phyloP scores from a whole-genome alignment of 2,888 invertebrate species.

The Molanna angustata region DNA sequence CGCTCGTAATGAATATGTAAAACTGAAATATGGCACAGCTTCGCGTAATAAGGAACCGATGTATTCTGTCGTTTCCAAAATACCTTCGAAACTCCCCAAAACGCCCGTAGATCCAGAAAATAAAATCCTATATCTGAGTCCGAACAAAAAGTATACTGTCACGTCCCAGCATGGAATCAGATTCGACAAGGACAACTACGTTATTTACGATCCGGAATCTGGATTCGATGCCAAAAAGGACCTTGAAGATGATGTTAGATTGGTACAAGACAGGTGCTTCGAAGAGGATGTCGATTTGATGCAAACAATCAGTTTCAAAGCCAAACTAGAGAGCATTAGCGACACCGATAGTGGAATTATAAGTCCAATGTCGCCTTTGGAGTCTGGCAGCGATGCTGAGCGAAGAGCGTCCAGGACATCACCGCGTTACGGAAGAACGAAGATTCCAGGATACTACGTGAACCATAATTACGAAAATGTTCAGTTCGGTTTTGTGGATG shows the following conservation, averaged over 20 bases:
- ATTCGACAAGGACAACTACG: conserved; percentile 55
- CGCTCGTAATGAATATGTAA: conserved; percentile 46
- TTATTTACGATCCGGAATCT: conserved; percentile 51
- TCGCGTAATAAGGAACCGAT: conserved; percentile 49
- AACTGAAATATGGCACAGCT: conserved; percentile 41
- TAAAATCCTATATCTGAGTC: conserved; percentile 50
- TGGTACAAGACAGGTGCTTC: conserved; percentile 28
- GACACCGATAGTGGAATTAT: conserved; percentile 65
- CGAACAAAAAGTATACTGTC: conserved; percentile 55
- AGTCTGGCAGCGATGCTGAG: conserved; percentile 34
- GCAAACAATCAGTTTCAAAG: too few relatives aligned
- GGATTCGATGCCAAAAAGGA: conserved; percentile 44
- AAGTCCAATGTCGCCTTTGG: conserved; percentile 61
- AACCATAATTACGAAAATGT: conserved; percentile 14
- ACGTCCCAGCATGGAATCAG: conserved; percentile 53
- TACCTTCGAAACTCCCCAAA: conserved; percentile 54
- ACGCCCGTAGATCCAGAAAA: conserved; percentile 53
- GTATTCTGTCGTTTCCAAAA: conserved; percentile 46
- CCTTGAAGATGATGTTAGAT: conserved; percentile 31
- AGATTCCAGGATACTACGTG: conserved; percentile 8
- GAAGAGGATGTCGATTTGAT: conserved; percentile 2
- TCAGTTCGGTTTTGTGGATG: too few relatives aligned
- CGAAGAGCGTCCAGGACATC: conserved; percentile 21
- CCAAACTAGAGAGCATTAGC: conserved; percentile 48
- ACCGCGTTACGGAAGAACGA: conserved; percentile 15